Evolutionary conservation across 2,888 invertebrate genomes (phyloP), one percentile per base, ranked within the genome.

Genomic region (Salpingus planirostris): DNA sequence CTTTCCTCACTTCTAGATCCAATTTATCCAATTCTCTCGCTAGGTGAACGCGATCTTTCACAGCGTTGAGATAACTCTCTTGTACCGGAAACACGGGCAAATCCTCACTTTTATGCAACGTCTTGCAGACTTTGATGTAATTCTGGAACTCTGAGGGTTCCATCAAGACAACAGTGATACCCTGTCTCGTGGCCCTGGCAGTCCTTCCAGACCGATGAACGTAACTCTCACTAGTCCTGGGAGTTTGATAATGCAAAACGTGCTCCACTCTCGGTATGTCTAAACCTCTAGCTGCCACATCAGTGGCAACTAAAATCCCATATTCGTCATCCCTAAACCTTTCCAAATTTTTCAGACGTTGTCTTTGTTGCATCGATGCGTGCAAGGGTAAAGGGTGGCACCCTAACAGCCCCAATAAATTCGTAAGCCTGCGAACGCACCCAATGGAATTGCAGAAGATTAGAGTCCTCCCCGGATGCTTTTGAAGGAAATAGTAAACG

Each of bases 121-220:
- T 90, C 50, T 74, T 74, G 49, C 91, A 86, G 8, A 97, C 69
- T 54, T 85, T 85, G 1, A 78, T 64, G 49, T 90, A 97, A 36
- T 74, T 73, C 36, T 73, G 74, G 1, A 84, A 74, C 59, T 97
- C 97, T 0, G 78, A 73, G 0, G 93, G 89, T 52, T 92, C 92
- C 66, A 96, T 83, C 49, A 98, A 71, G 41, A 97, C 71, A 2
- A 98, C 78, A 2, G 96, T 90, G 6, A 96, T 76, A 0, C 98
- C 98, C 53, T 88, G 80, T 38, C 80, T 78, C 32, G 74, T 73
- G 0, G 92, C 95, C 29, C 98, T 71, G 0, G 97, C 98, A 1
- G 98, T 98, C 32, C 98, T 73, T 0, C 98, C 98, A 55, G 95
- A 93, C 38, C 98, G 75, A 60, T 98, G 98, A 0, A 98, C 83